Evolutionary conservation across 2,888 invertebrate species (phyloP).

Genomic region (Coelopa pilipes): DNA sequence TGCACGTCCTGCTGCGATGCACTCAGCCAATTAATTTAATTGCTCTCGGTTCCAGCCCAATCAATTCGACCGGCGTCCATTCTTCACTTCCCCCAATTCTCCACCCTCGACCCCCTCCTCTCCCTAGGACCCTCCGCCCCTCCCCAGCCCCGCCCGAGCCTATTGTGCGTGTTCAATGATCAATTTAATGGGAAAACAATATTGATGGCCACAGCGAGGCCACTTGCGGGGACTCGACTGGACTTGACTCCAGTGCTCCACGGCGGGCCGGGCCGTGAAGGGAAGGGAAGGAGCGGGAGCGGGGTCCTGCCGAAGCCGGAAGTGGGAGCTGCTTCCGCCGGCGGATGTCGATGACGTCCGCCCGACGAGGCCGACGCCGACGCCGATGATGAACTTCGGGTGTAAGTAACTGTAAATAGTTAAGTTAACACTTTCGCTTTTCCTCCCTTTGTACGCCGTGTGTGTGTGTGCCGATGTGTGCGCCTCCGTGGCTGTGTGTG

Average conservation of each 20-base stretch:
- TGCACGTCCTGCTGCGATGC: no score
- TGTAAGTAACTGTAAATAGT: constrained; percentile 36
- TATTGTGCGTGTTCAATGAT: constrained; percentile 63
- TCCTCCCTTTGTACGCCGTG: constrained; percentile 11
- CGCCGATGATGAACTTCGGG: constrained; percentile 31
- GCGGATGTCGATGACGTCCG: neutral
- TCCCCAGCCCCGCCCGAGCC: constrained; percentile 22
- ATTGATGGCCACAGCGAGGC: constrained; percentile 55
- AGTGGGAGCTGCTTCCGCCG: constrained; percentile 19
- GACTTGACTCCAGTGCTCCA: neutral
- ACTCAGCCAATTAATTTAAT: constrained; percentile 37
- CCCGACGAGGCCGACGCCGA: neutral
- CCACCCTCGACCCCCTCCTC: neutral
- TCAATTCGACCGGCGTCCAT: constrained; percentile 30
- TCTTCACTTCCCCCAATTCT: neutral
- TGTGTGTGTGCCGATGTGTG: constrained; percentile 20
- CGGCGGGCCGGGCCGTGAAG: neutral
- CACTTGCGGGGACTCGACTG: constrained; percentile 46
- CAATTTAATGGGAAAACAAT: constrained; percentile 67
- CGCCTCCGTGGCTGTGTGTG: constrained; percentile 44
- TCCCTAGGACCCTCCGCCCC: neutral
- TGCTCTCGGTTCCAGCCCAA: constrained; percentile 28
- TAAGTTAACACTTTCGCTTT: constrained; percentile 57
- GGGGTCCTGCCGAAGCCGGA: neutral
- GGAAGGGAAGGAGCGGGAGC: neutral